Evolutionary conservation across 1,140 invertebrate species (phyloP), one percentile per base, ranked within the genome.

Genomic region (Hermatobates lingyangjiaoensis): DNA sequence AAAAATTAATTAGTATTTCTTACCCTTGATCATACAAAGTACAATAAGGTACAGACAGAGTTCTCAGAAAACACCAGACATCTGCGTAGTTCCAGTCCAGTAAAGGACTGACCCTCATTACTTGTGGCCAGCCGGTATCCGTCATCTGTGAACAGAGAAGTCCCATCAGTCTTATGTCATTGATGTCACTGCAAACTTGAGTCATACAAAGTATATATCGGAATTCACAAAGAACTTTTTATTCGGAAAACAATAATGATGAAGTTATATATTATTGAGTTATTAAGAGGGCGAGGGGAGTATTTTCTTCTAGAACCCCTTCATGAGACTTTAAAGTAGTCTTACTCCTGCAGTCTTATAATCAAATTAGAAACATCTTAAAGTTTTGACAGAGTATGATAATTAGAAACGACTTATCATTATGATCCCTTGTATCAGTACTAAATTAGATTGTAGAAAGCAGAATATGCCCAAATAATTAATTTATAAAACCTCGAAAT

Each of bases 21-120:
- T 66, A 82, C 73, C 90, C 91, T 63, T 74, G 63, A 63, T 94
- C 81, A 64, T 97, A 96, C 0, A 97, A 70, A 20, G 69, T 70
- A 64, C 92, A 96, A 62, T 94, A 96, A 40, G 89, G 81, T 44
- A 96, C 74, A 54, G 79, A 69, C 40, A 84, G 70, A 18, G 73
- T 63, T 12, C 83, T 64, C 5, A 96, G 70, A 61, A 92, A 95
- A 51, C 74, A 73, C 92, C 93, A 97, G 46, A 97, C 76, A 59
- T 93, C 77, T 39, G 72, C 72, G 63, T 94, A 96, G 7, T 71
- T 74, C 91, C 91, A 97, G 57, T 93, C 75, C 4, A 96, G 68
- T 24, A 97, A 68, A 0, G 92, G 90, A 65, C 76, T 87, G 7
- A 95, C 76, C 24, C 92, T 70, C 72, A 93, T 81, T 50, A 93